Percentiles rank a stretch among this genome's conserved stretches.
Evolutionary conservation across 1,140 invertebrate species (phyloP).

Genomic region (Calliopsis andreniformis): DNA sequence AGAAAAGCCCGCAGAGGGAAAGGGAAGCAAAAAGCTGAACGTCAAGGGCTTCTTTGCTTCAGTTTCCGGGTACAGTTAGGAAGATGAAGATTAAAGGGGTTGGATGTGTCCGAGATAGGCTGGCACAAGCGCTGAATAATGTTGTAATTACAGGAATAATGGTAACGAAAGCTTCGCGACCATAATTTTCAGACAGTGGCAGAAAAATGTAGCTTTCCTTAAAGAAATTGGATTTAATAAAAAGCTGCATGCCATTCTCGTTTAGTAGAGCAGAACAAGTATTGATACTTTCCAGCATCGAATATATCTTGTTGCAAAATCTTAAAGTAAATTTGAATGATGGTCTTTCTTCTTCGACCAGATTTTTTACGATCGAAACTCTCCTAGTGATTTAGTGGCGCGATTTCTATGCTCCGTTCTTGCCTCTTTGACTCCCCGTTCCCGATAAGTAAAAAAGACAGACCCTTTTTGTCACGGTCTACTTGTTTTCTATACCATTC

Average conservation of each 20-base stretch:
- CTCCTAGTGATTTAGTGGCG: background rate
- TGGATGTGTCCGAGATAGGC: background rate
- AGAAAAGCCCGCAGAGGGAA: background rate
- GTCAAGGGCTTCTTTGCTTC: slow-evolving; percentile 16
- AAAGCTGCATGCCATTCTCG: background rate
- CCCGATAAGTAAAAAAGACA: background rate
- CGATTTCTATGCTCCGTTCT: background rate
- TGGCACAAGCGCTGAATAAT: no score
- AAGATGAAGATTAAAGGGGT: background rate
- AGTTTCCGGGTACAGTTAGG: no score
- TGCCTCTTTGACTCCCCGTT: background rate
- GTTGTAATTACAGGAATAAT: no score
- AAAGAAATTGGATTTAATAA: no score
- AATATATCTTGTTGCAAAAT: background rate
- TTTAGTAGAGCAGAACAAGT: background rate
- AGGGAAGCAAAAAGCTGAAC: background rate
- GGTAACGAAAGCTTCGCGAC: no score
- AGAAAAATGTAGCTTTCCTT: no score
- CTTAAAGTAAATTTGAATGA: slow-evolving; percentile 24
- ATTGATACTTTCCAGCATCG: background rate
- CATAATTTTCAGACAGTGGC: no score
- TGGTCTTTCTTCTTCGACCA: no score
- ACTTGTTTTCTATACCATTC: background rate
- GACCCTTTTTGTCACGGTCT: slow-evolving; percentile 2
- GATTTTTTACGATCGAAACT: slow-evolving; percentile 3